These are phyloP conservation scores for Yponomeuta malinellus DNA, from an alignment of 2,888 invertebrate genomes.

Conservation along the genomic window DNA sequence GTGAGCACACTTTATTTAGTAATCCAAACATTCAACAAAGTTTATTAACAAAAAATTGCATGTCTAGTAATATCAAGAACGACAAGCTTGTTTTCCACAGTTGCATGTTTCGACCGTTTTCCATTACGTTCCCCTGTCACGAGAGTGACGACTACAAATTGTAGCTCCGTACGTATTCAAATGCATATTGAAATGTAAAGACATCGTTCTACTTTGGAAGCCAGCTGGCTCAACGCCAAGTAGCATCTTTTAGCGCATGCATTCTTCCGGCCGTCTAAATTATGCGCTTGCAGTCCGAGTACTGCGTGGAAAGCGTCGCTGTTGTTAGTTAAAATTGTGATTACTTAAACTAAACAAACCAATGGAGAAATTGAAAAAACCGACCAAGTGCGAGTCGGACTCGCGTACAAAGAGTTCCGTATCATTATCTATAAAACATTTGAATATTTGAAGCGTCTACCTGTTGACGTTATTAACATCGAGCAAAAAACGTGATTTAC, in stretches of 20 bases:
- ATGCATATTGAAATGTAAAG: background rate
- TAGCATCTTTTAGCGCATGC: conserved; percentile 2
- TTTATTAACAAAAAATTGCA: too few relatives aligned
- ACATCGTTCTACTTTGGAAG: conserved; percentile 5
- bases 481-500: too few relatives aligned
- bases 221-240: conserved; percentile 4
- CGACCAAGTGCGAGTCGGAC: too few relatives aligned
- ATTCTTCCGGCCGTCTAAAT: conserved; percentile 1
- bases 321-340: background rate
- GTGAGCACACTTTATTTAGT: too few relatives aligned
- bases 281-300: background rate
- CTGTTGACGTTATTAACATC: too few relatives aligned
- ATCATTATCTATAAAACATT: too few relatives aligned
- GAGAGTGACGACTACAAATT: background rate
- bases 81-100: background rate
- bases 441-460: too few relatives aligned
- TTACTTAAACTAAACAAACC: too few relatives aligned
- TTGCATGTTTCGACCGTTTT: background rate
- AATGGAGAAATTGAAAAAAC: too few relatives aligned
- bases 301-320: background rate
- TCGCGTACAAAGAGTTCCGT: too few relatives aligned
- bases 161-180: background rate
- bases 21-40: too few relatives aligned
- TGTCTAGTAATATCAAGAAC: too few relatives aligned
- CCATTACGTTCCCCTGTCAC: background rate